Percentiles rank a stretch among this genome's conserved stretches.
These are phyloP conservation scores for Iphiclides podalirius DNA, from an alignment of 2,888 invertebrate genomes.

Conservation along the genomic window DNA sequence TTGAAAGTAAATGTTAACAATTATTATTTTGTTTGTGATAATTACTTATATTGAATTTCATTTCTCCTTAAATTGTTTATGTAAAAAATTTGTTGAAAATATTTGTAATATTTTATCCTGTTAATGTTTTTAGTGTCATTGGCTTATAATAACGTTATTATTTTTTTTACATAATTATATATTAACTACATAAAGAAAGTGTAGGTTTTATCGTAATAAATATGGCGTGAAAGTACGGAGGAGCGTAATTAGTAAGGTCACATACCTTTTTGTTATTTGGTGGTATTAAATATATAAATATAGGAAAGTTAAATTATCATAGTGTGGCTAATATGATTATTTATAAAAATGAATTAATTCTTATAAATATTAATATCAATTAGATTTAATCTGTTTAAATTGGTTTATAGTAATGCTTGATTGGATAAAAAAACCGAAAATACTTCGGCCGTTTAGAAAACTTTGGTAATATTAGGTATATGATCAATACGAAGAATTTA, in stretches of 20 bases:
- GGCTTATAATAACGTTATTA: no score
- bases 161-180: no score
- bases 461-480: no score
- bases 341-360: background rate
- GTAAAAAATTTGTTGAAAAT: background rate
- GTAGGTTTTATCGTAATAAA: no score
- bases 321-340: background rate
- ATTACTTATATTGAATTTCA: background rate
- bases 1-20: background rate
- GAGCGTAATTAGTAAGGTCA: background rate
- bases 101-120: constrained; percentile 10
- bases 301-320: background rate
- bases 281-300: background rate
- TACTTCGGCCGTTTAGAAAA: no score
- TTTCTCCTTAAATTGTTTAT: background rate
- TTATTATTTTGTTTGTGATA: background rate
- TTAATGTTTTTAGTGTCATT: constrained; percentile 12
- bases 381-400: background rate
- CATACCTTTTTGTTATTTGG: background rate
- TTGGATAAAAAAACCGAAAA: no score
- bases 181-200: no score
- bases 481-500: no score
- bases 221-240: no score
- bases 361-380: no score
- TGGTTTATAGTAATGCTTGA: background rate